Evolutionary conservation across 2,113 vertebrate genomes (phyloP).

Genomic region (Helogale parvula): DNA sequence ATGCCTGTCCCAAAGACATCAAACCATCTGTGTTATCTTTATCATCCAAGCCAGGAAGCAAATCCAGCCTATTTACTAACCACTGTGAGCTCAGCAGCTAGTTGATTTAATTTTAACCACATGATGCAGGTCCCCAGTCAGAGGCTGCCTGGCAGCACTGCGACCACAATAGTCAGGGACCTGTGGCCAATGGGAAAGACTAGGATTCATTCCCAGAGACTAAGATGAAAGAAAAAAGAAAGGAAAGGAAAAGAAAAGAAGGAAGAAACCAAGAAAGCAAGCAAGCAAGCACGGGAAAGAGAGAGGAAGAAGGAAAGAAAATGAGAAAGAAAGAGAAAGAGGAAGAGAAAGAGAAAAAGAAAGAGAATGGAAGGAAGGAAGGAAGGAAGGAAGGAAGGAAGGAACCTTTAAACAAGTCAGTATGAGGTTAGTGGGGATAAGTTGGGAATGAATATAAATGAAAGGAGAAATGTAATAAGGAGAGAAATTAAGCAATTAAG

Average conservation of each 20-base stretch:
- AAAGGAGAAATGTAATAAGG: background rate
- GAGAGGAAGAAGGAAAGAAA: too few species aligned
- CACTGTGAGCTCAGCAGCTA: background rate
- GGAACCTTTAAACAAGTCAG: background rate
- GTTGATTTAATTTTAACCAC: background rate
- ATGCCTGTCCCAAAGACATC: background rate
- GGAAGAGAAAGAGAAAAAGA: too few species aligned
- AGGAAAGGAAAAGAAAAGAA: too few species aligned
- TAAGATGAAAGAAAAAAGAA: background rate
- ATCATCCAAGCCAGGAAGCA: background rate
- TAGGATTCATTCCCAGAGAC: background rate
- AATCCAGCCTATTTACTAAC: background rate
- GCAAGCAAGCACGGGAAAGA: background rate
- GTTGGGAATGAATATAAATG: background rate
- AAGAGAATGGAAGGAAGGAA: background rate
- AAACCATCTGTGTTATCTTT: background rate
- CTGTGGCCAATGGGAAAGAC: background rate
- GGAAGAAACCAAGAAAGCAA: background rate
- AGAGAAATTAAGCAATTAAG: conserved; percentile 8
- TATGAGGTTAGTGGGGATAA: background rate
- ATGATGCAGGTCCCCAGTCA: background rate
- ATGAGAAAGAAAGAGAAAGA: too few species aligned
- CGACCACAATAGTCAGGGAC: background rate
- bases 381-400: background rate
- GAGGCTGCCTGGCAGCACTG: background rate